Evolutionary conservation across 1,140 invertebrate species (phyloP).

Genomic region (Diorhabda carinulata): DNA sequence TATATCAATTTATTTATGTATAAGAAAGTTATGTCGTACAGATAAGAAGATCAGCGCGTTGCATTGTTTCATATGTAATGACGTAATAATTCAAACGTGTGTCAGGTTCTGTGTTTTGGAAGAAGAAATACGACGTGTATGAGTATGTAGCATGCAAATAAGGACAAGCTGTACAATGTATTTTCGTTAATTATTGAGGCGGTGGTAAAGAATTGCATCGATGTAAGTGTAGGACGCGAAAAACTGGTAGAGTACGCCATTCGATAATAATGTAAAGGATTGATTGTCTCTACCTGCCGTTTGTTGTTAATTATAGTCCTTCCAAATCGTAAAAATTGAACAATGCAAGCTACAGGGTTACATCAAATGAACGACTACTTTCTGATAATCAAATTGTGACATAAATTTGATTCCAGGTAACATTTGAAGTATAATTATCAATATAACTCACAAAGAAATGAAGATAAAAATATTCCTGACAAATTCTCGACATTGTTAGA

Average conservation of each 20-base stretch:
- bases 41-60: slow-evolving; percentile 16
- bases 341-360: too few species aligned
- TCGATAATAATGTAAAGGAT: too few species aligned
- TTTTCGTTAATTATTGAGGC: slow-evolving; percentile 23
- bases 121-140: slow-evolving; percentile 23
- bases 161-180: slow-evolving; percentile 23
- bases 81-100: slow-evolving; percentile 18
- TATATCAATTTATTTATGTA: slow-evolving; percentile 13
- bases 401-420: too few species aligned
- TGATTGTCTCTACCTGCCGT: too few species aligned
- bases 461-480: too few species aligned
- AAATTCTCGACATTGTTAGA: too few species aligned
- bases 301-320: too few species aligned
- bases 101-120: slow-evolving; percentile 21
- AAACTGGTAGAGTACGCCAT: not conserved
- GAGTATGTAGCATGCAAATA: slow-evolving; percentile 23
- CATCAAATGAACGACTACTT: too few species aligned
- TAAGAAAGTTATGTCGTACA: slow-evolving; percentile 3
- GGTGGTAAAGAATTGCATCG: not conserved
- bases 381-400: too few species aligned
- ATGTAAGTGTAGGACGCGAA: not conserved
- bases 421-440: too few species aligned
- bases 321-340: too few species aligned
- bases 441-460: too few species aligned
- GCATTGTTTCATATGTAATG: slow-evolving; percentile 17